Evolutionary conservation across 2,888 invertebrate species (phyloP), one percentile per base, ranked within the genome.

Genomic region (Zygogramma bicolorata): DNA sequence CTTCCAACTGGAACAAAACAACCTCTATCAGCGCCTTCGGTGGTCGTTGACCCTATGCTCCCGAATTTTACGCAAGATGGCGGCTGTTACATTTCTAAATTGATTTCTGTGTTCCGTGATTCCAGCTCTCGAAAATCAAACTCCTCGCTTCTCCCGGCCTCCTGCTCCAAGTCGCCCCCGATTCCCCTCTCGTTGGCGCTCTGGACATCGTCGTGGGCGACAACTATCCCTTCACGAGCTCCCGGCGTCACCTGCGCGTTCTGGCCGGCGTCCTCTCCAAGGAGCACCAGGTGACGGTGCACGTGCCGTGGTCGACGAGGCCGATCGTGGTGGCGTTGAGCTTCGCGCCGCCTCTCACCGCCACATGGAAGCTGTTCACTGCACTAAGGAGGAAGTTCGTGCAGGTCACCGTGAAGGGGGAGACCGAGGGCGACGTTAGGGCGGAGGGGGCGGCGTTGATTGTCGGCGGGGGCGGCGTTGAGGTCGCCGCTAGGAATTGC

Each of bases 331-430:
- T 96, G 57, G 90, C 91, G 1, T 88, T 97, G 4, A 92, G 93
- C 82, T 97, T 97, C 88, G 90, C 93, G 7, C 93, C 96, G 0
- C 97, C 97, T 0, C 91, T 98, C 85, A 91, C 91, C 79, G 91
- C 94, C 0, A 90, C 91, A 0, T 94, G 95, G 90, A 92, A 94
- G 65, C 89, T 98, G 13, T 94, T 96, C 73, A 97, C 97, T 0
- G 94, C 94, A 0, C 91, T 93, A 80, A 90, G 92, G n/a, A 89
- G 94, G 78, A 97, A 97, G 88, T 97, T 95, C 82, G 85, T 97
- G 18, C 95, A 97, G 85, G 91, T 97, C 27, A 90, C 92, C 40
- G 90, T 93, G 3, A 90, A 91, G 4, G 93, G 94, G 46, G 86
- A 90, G 46, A 85, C 84, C 65, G 84, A 85, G 34, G 80, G 80